Conservation (phyloP, 2,888 invertebrate species). For the Eupithecia subfuscata region DNA sequence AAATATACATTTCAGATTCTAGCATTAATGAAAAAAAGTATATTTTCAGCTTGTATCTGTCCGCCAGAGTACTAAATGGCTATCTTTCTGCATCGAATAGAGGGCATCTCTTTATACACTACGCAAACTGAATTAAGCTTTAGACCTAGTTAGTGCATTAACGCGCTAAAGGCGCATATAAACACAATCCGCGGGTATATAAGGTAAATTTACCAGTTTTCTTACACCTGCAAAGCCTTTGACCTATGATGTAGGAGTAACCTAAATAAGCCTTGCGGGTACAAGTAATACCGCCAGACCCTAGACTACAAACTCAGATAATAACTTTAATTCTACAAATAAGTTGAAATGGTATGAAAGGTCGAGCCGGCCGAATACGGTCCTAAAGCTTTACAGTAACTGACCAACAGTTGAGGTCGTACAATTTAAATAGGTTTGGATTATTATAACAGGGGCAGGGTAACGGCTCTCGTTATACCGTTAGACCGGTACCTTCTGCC, state of each 20-base stretch:
- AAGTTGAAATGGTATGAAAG: not conserved
- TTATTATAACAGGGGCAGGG: not conserved
- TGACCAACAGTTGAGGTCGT: not conserved
- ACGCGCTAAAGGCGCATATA: no score
- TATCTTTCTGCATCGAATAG: no score
- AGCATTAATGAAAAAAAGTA: no score
- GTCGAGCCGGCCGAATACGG: not conserved
- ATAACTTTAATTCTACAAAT: not conserved
- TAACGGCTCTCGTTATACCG: not conserved
- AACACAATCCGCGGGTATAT: not conserved
- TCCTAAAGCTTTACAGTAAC: constrained; percentile 1
- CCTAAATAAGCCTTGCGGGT: not conserved
- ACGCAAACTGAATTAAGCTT: no score
- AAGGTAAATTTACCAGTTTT: not conserved
- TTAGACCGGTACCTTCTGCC: not conserved
- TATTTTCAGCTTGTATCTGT: no score
- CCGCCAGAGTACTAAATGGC: no score
- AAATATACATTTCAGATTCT: no score
- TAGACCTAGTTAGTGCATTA: no score
- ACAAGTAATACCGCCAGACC: not conserved
- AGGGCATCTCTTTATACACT: no score
- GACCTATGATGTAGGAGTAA: not conserved
- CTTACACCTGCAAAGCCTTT: not conserved
- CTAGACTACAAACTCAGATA: constrained; percentile 2
- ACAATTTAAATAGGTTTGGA: not conserved